phyloP scores from a whole-genome alignment of 2,113 vertebrate genomes.

The Elgaria multicarinata region DNA sequence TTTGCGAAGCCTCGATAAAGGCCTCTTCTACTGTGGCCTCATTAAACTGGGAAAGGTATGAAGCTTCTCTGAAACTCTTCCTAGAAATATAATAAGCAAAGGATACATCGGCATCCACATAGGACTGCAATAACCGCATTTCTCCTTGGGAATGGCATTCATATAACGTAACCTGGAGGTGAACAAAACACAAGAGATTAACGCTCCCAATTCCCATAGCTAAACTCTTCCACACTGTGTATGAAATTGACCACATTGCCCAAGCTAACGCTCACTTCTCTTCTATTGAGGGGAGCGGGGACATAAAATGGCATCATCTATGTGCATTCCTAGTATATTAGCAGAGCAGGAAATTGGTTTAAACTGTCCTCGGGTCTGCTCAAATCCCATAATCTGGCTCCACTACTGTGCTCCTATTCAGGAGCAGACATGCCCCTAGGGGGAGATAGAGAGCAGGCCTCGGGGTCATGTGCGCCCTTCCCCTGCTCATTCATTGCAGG shows the following conservation, averaged over 20 bases:
- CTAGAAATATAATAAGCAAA: slow-evolving; percentile 48
- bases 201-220: not conserved
- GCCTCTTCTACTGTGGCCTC: not conserved
- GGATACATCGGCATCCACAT: slow-evolving; percentile 99
- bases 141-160: slow-evolving; percentile 99
- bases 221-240: not conserved
- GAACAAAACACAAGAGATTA: slow-evolving; percentile 38
- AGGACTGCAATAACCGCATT: slow-evolving; percentile 93
- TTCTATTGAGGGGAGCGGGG: not conserved
- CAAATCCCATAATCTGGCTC: not conserved
- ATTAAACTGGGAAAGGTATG: not conserved
- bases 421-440: not conserved
- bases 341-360: not conserved
- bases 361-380: slow-evolving; percentile 4
- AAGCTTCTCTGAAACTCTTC: not conserved
- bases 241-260: not conserved
- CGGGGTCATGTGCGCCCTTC: not conserved
- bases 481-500: not conserved
- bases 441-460: not conserved
- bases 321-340: not conserved
- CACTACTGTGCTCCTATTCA: not conserved
- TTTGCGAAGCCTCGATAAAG: not conserved
- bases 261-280: not conserved
- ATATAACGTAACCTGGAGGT: slow-evolving; percentile 92
- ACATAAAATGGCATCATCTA: slow-evolving; percentile 16